Evolutionary conservation across 2,797 vertebrate species (phyloP), one percentile per base, ranked within the genome.

Genomic region (Tadarida brasiliensis): DNA sequence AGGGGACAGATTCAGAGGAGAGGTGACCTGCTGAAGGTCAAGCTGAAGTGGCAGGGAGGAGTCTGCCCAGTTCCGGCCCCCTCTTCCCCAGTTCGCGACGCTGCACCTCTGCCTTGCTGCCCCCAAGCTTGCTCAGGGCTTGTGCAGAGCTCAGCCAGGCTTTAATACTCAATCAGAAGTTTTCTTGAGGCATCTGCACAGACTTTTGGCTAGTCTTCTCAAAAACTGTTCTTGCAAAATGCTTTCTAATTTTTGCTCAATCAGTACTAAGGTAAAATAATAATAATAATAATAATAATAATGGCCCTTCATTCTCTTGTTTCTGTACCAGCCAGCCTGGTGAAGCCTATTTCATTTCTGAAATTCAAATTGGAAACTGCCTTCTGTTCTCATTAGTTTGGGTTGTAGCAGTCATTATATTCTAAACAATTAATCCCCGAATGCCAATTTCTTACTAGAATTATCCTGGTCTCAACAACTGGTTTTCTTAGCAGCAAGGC

Each of bases 341-440:
- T 77, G 97, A 95, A 95, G 87, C 87, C 65, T 90, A 87, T 95
- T 95, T 90, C 49, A 95, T 78, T 96, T 91, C 92, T 22, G 24
- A 95, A 95, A 89, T 92, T 97, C 96, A 88, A 71, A 96, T 96
- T 97, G 93, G 91, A 97, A 97, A 96, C 97, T 92, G 96, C 96
- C 90, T 98, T 97, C 96, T 96, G 95, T 94, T 96, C 98, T 98
- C 96, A 97, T 98, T 98, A 98, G 97, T 97, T 98, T 98, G 96
- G 71, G 85, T 92, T 91, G 94, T 94, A 90, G 88, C 77, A 85
- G 94, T 94, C 96, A 96, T 95, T 97, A 96, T 65, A 73, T 87
- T 78, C 94, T 94, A 96, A 97, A 97, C 97, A 98, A 98, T 98
- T 97, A 98, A 98, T 98, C 98, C 97, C 98, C 20, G 51, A 96